Evolutionary conservation across 2,797 vertebrate species (phyloP).

Genomic region (Melopsittacus undulatus): DNA sequence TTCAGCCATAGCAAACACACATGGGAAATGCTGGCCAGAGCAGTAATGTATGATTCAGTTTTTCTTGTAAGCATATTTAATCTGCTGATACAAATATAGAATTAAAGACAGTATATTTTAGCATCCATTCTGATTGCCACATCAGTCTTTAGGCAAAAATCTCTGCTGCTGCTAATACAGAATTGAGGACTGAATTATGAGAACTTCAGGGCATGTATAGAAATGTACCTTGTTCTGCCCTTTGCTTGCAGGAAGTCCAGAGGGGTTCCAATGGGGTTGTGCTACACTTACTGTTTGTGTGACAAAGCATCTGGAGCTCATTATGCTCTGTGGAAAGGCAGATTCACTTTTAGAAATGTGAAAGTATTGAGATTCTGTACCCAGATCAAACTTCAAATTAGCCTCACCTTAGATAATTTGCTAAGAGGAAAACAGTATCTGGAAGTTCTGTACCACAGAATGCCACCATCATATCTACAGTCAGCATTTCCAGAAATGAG

Average conservation of each 20-base stretch:
- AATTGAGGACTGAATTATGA: not conserved
- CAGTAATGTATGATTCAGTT: not conserved
- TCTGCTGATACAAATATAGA: not conserved
- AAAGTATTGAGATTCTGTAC: not conserved
- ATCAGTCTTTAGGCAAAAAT: not conserved
- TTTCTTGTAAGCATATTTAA: not conserved
- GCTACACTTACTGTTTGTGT: not conserved
- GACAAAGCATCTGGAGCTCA: not conserved
- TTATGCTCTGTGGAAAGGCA: not conserved
- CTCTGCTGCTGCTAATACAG: not conserved
- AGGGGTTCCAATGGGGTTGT: not conserved
- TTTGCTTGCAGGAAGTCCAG: not conserved
- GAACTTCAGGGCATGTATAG: not conserved
- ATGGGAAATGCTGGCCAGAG: not conserved
- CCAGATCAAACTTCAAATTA: not conserved
- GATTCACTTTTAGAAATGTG: not conserved
- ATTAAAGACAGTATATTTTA: not conserved
- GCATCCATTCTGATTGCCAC: not conserved
- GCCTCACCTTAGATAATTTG: not conserved
- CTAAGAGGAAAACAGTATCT: not conserved
- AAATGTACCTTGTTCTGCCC: not conserved
- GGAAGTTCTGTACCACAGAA: not conserved
- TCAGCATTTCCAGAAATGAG: slow-evolving; percentile 3
- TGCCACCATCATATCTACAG: not conserved
- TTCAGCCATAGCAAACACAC: not conserved